Evolutionary conservation across 1,140 invertebrate genomes (phyloP), one percentile per base, ranked within the genome.

Genomic region (Eueides isabella): DNA sequence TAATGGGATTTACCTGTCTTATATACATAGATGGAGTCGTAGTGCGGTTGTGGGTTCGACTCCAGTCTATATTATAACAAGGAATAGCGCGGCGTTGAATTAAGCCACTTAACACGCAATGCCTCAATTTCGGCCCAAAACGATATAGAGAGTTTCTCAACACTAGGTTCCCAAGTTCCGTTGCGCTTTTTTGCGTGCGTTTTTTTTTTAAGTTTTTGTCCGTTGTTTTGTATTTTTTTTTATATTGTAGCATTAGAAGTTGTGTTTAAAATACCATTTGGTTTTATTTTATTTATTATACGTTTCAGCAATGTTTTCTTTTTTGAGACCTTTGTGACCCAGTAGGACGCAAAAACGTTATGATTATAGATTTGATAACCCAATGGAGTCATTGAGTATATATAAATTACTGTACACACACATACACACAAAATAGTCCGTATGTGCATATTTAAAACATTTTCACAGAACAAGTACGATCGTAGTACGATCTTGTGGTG

Each of bases 401-500:
- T 44, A n/a, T 44, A 2, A 44, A 19, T 44, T 44, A 44, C n/a
- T 44, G n/a, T 5, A 0, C 3, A 11, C 35, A 3, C 33, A 3
- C 35, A 16, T 0, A 12, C n/a, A 44, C 0, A 44, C 7, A 44
- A 33, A 33, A 33, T 9, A 5, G n/a, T 11, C 2, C 16, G 2
- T 44, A 44, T 55, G 23, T 7, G 12, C 23, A 55, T 26, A 55
- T 26, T 23, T 11, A 55, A 55, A 12, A 55, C 48, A n/a, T 55
- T 55, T 55, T 55, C 48, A 55, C 48, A 55, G 19, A 26, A n/a
- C 23, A n/a, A 26, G 48, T 55, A 26, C 48, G 12, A 55, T n/a
- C n/a, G n/a, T n/a, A n/a, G n/a, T n/a, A 55, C 48, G 48, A 55
- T 55, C 48, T 55, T 55, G 48, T 55, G 48, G 48, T 55, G 48